Conservation (phyloP, 2,113 vertebrate genomes). For the Rhinolophus sinicus region DNA sequence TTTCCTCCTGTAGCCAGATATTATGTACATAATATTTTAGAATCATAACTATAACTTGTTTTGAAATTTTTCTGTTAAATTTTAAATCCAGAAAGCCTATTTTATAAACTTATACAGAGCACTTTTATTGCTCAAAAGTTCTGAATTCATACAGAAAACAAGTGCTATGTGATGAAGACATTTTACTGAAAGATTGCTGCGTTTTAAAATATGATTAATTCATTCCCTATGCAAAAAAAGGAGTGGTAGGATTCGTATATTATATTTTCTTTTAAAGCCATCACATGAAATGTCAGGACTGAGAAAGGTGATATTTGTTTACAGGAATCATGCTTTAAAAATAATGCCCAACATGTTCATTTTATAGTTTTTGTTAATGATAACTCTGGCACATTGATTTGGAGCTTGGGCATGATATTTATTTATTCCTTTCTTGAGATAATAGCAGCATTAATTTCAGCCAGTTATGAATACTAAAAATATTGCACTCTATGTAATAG, state of each 20-base stretch:
- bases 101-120: constrained; percentile 85
- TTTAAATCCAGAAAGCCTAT: constrained; percentile 81
- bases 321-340: constrained; percentile 81
- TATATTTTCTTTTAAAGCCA: constrained; percentile 83
- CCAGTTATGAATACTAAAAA: constrained; percentile 84
- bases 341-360: constrained; percentile 75
- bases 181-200: constrained; percentile 80
- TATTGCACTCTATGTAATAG: constrained; percentile 84
- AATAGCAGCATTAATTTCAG: constrained; percentile 86
- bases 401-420: constrained; percentile 83
- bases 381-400: constrained; percentile 81
- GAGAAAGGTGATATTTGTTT: constrained; percentile 83
- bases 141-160: constrained; percentile 73
- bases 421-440: constrained; percentile 84
- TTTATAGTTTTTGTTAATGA: constrained; percentile 78
- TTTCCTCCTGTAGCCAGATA: constrained; percentile 82
- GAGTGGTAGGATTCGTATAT: constrained; percentile 76
- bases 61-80: constrained; percentile 81
- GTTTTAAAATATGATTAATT: constrained; percentile 78
- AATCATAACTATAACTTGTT: constrained; percentile 81
- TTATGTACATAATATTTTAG: constrained; percentile 83
- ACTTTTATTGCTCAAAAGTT: constrained; percentile 83
- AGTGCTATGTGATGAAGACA: constrained; percentile 70
- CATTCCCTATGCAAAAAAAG: constrained; percentile 86
- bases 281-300: constrained; percentile 80